A percentile compares a stretch with the other conserved stretches of the same genome.
Conservation (phyloP, 1,140 invertebrate species). For the Cheumatopsyche charites region DNA sequence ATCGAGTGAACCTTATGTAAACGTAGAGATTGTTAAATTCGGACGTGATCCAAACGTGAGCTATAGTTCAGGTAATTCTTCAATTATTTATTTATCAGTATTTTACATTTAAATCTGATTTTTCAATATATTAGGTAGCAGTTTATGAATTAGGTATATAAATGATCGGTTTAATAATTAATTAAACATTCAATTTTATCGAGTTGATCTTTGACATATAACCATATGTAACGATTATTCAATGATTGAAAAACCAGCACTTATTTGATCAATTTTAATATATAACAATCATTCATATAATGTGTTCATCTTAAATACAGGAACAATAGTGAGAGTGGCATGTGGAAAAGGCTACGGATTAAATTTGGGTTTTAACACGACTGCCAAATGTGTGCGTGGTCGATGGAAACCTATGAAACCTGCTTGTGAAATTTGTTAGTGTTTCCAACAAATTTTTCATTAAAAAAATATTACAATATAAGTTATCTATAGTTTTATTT, state of each 20-base stretch:
- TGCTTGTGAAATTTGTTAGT: slow-evolving; percentile 74
- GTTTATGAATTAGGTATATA: too few species aligned
- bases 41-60: slow-evolving; percentile 66
- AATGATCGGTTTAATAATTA: not conserved
- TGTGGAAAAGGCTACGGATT: slow-evolving; percentile 77
- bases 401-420: slow-evolving; percentile 82
- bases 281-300: too few species aligned
- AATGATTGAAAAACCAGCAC: too few species aligned
- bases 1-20: slow-evolving; percentile 68
- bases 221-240: too few species aligned
- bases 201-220: slow-evolving; percentile 50
- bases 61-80: slow-evolving; percentile 60
- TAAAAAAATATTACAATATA: not conserved
- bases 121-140: too few species aligned
- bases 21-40: slow-evolving; percentile 69
- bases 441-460: slow-evolving; percentile 3
- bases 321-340: slow-evolving; percentile 72
- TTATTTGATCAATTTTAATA: too few species aligned
- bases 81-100: not conserved
- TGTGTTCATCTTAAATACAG: slow-evolving; percentile 52
- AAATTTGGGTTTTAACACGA: slow-evolving; percentile 75
- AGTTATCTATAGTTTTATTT: slow-evolving; percentile 28
- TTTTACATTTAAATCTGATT: not conserved
- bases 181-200: not conserved
- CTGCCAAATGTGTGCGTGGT: slow-evolving; percentile 77